Conservation (phyloP, 2,888 invertebrate species). For the Rhagonycha fulva region DNA sequence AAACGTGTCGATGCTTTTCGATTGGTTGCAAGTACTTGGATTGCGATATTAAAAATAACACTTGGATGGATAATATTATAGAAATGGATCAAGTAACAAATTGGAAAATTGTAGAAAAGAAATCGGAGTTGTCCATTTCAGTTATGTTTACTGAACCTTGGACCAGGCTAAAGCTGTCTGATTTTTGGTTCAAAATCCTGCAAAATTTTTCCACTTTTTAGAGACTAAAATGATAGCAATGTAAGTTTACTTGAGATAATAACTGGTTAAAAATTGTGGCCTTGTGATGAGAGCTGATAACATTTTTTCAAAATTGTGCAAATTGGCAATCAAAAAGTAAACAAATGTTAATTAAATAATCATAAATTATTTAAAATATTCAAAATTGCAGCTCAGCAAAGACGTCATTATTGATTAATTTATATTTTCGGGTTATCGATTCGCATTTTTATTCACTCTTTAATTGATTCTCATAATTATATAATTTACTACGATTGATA, state of each 20-base stretch:
- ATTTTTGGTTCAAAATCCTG: not conserved
- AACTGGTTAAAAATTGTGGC: not conserved
- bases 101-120: not conserved
- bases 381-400: not conserved
- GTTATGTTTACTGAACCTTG: too few species aligned
- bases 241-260: not conserved
- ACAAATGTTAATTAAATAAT: not conserved
- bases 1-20: not conserved
- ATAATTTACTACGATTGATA: not conserved
- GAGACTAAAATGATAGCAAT: not conserved
- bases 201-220: not conserved
- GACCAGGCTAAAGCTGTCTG: too few species aligned
- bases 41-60: not conserved
- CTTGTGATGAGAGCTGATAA: not conserved
- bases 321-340: not conserved
- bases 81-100: not conserved
- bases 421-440: constrained; percentile 2
- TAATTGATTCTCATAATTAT: not conserved
- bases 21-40: not conserved
- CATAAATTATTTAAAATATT: not conserved
- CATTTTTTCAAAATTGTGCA: not conserved
- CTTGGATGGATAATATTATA: not conserved
- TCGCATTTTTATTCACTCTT: not conserved
- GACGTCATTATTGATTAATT: not conserved
- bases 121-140: too few species aligned